These are phyloP conservation scores for Sebastolobus alascanus DNA, from an alignment of 2,797 vertebrate species.

Conservation along the genomic window DNA sequence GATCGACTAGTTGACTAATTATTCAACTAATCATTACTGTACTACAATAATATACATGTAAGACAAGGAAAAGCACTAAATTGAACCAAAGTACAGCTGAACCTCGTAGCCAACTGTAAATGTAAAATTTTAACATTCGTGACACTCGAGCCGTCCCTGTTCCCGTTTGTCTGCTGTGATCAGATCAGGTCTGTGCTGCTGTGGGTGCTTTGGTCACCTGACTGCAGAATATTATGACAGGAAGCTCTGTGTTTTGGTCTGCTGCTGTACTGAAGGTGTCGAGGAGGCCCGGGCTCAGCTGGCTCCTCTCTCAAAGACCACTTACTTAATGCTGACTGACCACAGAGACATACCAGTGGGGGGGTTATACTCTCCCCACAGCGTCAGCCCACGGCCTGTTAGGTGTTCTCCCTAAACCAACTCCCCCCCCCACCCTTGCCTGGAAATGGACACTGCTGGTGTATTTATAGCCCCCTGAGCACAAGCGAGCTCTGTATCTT, in stretches of 20 bases:
- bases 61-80: too few species aligned
- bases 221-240: conserved; percentile 33
- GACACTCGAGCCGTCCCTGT: not conserved
- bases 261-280: conserved; percentile 8
- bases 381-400: conserved; percentile 51
- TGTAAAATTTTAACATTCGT: not conserved
- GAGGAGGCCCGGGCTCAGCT: conserved; percentile 59
- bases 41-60: too few species aligned
- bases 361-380: conserved; percentile 49
- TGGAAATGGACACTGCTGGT: conserved; percentile 84
- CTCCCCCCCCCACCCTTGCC: conserved; percentile 45
- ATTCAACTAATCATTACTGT: too few species aligned
- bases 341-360: conserved; percentile 57
- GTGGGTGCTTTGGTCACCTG: conserved; percentile 2
- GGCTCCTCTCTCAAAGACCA: conserved; percentile 41
- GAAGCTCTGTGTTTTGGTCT: conserved; percentile 44
- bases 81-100: not conserved
- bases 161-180: conserved; percentile 6
- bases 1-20: too few species aligned
- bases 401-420: conserved; percentile 61
- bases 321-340: conserved; percentile 54
- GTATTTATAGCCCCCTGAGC: conserved; percentile 85
- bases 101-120: not conserved
- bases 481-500: conserved; percentile 74
- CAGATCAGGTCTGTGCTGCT: not conserved